These are phyloP conservation scores for Eurypyga helias DNA, from an alignment of 2,113 vertebrate species.

Conservation along the genomic window DNA sequence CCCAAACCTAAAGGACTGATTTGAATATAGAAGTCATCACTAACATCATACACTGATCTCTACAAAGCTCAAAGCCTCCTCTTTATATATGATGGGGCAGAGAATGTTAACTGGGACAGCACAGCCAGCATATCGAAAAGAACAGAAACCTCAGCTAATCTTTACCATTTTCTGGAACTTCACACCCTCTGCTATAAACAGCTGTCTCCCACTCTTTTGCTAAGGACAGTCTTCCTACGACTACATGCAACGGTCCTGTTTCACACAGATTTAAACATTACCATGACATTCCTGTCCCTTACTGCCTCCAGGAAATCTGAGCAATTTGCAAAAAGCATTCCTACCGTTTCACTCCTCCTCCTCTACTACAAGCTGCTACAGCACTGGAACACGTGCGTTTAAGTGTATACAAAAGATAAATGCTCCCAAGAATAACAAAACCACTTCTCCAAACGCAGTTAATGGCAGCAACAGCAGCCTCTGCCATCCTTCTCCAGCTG, in stretches of 20 bases:
- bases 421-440: not conserved
- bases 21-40: not conserved
- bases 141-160: not conserved
- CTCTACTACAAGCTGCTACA: not conserved
- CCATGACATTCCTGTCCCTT: not conserved
- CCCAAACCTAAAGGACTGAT: not conserved
- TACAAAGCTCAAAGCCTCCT: not conserved
- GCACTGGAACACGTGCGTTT: not conserved
- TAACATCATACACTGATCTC: not conserved
- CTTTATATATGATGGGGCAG: not conserved
- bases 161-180: not conserved
- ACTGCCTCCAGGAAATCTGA: conserved; percentile 27
- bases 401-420: not conserved
- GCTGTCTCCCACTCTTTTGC: not conserved
- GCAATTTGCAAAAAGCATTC: not conserved
- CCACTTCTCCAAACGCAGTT: not conserved
- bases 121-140: not conserved
- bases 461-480: not conserved
- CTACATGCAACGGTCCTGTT: not conserved
- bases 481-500: not conserved
- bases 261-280: not conserved
- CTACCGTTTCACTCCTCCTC: conserved; percentile 5
- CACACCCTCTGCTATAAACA: not conserved
- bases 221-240: not conserved
- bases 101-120: not conserved